These are phyloP conservation scores for Simalia tracyae DNA, from an alignment of 2,797 vertebrate genomes.

Conservation along the genomic window DNA sequence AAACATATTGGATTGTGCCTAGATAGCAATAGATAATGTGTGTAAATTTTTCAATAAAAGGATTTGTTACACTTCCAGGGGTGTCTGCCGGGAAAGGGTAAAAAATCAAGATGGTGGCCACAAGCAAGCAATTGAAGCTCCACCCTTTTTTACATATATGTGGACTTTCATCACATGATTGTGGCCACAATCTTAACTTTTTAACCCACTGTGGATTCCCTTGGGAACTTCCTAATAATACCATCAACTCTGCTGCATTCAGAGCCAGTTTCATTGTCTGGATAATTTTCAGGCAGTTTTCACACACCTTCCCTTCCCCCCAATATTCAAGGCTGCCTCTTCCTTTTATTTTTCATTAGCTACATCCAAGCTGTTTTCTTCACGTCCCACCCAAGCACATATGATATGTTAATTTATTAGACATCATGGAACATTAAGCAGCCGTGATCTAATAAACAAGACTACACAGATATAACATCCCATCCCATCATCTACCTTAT, in stretches of 20 bases:
- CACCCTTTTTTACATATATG: neutral
- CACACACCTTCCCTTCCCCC: too few species aligned
- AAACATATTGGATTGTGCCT: neutral
- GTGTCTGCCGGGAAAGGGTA: neutral
- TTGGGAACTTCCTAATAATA: neutral
- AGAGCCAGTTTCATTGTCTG: neutral
- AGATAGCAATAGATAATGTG: neutral
- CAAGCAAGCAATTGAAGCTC: neutral
- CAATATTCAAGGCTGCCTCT: neutral
- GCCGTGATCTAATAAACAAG: neutral
- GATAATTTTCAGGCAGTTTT: neutral
- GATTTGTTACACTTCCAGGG: neutral
- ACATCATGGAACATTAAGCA: neutral
- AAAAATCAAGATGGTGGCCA: neutral
- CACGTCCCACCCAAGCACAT: neutral
- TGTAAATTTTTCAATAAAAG: neutral
- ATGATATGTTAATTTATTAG: neutral
- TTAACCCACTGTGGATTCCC: neutral
- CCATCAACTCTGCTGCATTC: neutral
- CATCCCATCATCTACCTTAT: neutral
- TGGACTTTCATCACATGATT: neutral
- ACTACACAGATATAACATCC: neutral
- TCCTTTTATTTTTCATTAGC: neutral
- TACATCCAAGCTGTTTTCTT: neutral
- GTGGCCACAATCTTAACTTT: neutral